Percentiles rank a stretch among this genome's conserved stretches.
These are phyloP conservation scores for Sinella curviseta DNA, from an alignment of 1,140 invertebrate species.

Conservation along the genomic window DNA sequence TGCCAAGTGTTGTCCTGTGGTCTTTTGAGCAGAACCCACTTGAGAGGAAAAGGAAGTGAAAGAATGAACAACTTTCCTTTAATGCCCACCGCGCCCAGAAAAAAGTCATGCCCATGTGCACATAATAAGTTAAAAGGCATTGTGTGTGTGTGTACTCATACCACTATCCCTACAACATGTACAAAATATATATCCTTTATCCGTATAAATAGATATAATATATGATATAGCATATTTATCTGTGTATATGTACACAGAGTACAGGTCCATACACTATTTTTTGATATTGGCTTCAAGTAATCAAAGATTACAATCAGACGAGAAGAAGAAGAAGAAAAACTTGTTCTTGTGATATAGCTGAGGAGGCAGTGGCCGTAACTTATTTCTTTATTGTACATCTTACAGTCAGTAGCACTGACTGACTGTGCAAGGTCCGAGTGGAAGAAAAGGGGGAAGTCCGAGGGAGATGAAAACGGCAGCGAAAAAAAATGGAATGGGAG, in stretches of 20 bases:
- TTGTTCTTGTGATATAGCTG: conserved; percentile 21
- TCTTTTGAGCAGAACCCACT: conserved; percentile 25
- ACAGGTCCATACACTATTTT: too few relatives aligned
- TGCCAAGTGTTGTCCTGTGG: conserved; percentile 23
- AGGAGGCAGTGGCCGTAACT: too few relatives aligned
- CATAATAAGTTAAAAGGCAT: conserved; percentile 20
- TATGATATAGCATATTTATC: neutral
- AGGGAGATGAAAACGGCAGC: neutral
- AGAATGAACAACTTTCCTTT: conserved; percentile 45
- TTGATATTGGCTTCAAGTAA: conserved; percentile 39
- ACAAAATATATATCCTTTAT: neutral
- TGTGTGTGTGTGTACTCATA: neutral
- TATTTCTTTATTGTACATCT: conserved; percentile 21
- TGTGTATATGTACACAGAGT: too few relatives aligned
- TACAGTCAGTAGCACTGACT: conserved; percentile 15
- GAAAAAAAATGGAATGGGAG: conserved; percentile 33
- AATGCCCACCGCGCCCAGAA: conserved; percentile 36
- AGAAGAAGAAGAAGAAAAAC: too few relatives aligned
- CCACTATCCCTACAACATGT: neutral
- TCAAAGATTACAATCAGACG: conserved; percentile 41
- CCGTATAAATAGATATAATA: too few relatives aligned
- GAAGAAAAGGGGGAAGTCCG: neutral
- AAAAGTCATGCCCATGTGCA: conserved; percentile 13
- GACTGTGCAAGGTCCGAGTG: neutral
- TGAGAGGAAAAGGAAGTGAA: conserved; percentile 38